Evolutionary conservation across 2,113 vertebrate genomes (phyloP).

Genomic region (Heterochromis multidens): DNA sequence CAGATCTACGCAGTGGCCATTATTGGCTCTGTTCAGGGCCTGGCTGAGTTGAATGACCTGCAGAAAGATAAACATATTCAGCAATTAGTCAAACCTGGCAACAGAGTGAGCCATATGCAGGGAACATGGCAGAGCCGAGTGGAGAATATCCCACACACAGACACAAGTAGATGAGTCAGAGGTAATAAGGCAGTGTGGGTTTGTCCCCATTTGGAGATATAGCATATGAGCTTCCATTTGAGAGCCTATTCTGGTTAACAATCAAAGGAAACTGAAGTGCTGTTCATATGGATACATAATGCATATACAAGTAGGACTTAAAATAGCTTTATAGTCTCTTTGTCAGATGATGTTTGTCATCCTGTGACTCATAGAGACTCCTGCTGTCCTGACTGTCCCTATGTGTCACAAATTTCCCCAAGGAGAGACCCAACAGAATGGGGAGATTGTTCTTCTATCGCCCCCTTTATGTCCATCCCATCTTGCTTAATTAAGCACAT

Average conservation of each 20-base stretch:
- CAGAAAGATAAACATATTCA: slow-evolving; percentile 42
- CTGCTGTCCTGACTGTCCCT: slow-evolving; percentile 41
- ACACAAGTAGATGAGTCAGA: slow-evolving; percentile 42
- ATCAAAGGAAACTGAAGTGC: slow-evolving; percentile 7
- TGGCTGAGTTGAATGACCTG: slow-evolving; percentile 21
- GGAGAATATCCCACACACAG: not conserved
- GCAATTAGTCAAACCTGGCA: slow-evolving; percentile 48
- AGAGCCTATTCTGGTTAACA: slow-evolving; percentile 1
- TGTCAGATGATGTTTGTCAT: slow-evolving; percentile 37
- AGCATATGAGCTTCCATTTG: not conserved
- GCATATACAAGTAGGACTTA: not conserved
- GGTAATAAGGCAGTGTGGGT: not conserved
- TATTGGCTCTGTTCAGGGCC: slow-evolving; percentile 5
- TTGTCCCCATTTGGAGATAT: not conserved
- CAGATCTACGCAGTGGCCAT: not conserved
- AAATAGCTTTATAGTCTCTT: slow-evolving; percentile 4
- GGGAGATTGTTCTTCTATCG: slow-evolving; percentile 53
- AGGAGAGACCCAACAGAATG: slow-evolving; percentile 51
- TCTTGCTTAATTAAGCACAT: slow-evolving; percentile 58
- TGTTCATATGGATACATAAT: not conserved
- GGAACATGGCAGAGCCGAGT: slow-evolving; percentile 19
- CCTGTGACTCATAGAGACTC: slow-evolving; percentile 39
- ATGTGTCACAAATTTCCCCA: slow-evolving; percentile 40
- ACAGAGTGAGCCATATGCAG: slow-evolving; percentile 8
- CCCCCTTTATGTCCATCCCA: not conserved